Evolutionary conservation across 2,888 invertebrate genomes (phyloP), one percentile per base, ranked within the genome.

Genomic region (Cosmorhoe ocellata): DNA sequence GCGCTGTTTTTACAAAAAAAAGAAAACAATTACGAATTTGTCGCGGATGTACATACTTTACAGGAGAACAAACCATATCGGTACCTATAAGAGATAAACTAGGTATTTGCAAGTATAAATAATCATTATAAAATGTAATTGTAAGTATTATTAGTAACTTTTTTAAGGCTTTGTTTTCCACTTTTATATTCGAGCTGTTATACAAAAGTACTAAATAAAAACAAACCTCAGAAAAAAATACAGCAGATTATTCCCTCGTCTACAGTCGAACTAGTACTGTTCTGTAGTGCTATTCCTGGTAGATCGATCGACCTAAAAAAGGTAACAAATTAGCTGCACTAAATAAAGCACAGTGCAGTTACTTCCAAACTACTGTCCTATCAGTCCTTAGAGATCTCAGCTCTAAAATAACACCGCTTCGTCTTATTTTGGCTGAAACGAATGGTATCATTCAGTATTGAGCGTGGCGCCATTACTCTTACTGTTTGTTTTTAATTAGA

Each of bases 361-460:
- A 18, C 34, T 34, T 40, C 38, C 3, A 31, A 38, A 39, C 44
- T 22, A 41, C 42, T 48, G 32, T 48, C 48, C 58, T 58, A 62
- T 59, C 62, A 62, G 58, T 62, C 58, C 59, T 52, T 53, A 34
- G 58, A 59, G 62, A 62, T 62, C 62, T 52, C 18, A 38, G 22
- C 39, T 49, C 54, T 47, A 52, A 61, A 62, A 58, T 59, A 59
- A 48, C 38, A 54, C 38, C 41, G 50, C 47, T 48, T 53, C 51
- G 42, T 44, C 40, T 53, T 53, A 41, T 53, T 53, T 49, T 45
- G 43, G 12, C 39, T 50, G 33, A 44, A 53, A 48, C 40, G 48
- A 53, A 32, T 48, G 53, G 44, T 28, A 48, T 40, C 52, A 53
- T 44, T 53, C 48, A 43, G 47, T 48, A 53, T 48, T 48, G 52